These are phyloP conservation scores for Syngnathus acus DNA, from an alignment of 2,797 vertebrate genomes.

Conservation along the genomic window DNA sequence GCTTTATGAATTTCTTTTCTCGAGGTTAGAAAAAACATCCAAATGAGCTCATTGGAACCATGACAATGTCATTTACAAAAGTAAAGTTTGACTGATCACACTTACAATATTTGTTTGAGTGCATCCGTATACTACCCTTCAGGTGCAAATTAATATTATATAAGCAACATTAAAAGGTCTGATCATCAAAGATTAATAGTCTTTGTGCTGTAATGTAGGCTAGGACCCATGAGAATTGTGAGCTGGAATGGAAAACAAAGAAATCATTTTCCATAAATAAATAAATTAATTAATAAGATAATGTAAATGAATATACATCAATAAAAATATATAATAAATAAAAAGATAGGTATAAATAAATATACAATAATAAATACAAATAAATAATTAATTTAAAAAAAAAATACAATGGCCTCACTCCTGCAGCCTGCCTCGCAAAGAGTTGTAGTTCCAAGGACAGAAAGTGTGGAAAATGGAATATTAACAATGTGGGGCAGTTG, in stretches of 20 bases:
- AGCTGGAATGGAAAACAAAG: slow-evolving; percentile 58
- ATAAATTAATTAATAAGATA: no score
- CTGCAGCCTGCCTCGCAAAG: slow-evolving; percentile 25
- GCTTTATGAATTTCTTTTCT: not conserved
- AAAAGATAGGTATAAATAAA: slow-evolving; percentile 29
- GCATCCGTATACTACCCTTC: slow-evolving; percentile 9
- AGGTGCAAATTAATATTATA: slow-evolving; percentile 45
- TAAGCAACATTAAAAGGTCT: slow-evolving; percentile 63
- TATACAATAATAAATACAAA: slow-evolving; percentile 32
- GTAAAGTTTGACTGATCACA: not conserved
- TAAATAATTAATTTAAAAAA: slow-evolving; percentile 28
- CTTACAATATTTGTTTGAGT: not conserved
- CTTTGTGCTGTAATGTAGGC: slow-evolving; percentile 69
- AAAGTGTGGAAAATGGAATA: slow-evolving; percentile 21
- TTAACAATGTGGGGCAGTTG: slow-evolving; percentile 16
- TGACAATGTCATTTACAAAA: not conserved
- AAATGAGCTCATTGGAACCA: not conserved
- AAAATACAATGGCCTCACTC: slow-evolving; percentile 31
- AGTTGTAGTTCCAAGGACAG: slow-evolving; percentile 33
- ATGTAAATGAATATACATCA: slow-evolving; percentile 44
- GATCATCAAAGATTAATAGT: slow-evolving; percentile 72
- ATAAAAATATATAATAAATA: not conserved
- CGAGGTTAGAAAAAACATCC: not conserved
- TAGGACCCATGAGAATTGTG: slow-evolving; percentile 55
- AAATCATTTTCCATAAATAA: slow-evolving; percentile 50